Evolutionary conservation across 2,113 vertebrate species (phyloP).

Genomic region (Columba janthina): DNA sequence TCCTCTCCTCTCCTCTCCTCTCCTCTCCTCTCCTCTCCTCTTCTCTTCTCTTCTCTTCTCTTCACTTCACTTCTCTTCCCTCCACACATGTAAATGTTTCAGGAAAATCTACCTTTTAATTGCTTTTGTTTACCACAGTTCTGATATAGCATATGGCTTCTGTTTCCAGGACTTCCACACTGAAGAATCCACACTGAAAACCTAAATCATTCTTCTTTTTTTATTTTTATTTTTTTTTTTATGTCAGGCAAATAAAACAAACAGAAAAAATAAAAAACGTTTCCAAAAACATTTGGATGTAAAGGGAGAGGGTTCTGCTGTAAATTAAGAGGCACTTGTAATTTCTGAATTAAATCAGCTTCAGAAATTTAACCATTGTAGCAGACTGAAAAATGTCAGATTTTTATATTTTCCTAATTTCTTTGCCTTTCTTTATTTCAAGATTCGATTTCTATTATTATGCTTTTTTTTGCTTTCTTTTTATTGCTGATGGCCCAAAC

Average conservation of each 20-base stretch:
- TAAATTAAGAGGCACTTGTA: neutral
- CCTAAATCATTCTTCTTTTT: neutral
- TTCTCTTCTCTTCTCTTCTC: too few relatives aligned
- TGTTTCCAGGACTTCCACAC: slow-evolving; percentile 20
- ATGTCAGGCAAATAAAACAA: neutral
- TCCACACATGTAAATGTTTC: neutral
- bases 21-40: too few relatives aligned
- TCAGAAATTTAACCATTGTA: neutral
- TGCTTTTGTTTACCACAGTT: slow-evolving; percentile 19
- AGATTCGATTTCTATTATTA: neutral
- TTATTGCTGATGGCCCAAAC: neutral
- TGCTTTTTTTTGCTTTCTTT: neutral
- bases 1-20: too few relatives aligned
- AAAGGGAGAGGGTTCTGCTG: neutral
- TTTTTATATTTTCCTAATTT: neutral
- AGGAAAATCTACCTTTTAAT: slow-evolving; percentile 16
- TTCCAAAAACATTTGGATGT: neutral
- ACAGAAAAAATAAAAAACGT: neutral
- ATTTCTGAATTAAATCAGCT: neutral
- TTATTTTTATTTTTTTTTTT: neutral
- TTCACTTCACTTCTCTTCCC: too few relatives aligned
- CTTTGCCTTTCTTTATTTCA: neutral
- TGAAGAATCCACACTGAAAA: neutral
- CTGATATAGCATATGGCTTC: neutral
- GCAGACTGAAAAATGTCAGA: neutral